Conservation (phyloP, 30 jellyfish, hydroid and myxozoan genomes). For the Sanderia malayensis region DNA sequence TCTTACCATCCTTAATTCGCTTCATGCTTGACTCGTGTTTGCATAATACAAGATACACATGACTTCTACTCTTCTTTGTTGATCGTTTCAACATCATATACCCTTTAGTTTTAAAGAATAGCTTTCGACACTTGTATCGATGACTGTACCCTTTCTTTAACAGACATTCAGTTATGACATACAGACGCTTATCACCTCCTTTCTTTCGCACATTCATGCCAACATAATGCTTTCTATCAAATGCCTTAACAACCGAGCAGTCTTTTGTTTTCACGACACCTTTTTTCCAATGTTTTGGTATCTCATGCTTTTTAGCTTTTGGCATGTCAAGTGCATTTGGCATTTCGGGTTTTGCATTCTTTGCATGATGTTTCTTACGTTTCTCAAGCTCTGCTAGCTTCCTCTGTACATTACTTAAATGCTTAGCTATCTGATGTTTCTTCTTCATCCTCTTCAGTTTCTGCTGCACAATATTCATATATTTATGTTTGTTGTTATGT, state of each 20-base stretch:
- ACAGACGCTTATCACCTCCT: conserved; percentile 14
- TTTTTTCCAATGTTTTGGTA: conserved; percentile 56
- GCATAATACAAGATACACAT: conserved; percentile 27
- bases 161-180: conserved; percentile 46
- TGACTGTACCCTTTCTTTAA: conserved; percentile 2
- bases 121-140: conserved; percentile 31
- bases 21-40: conserved; percentile 8
- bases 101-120: conserved; percentile 42
- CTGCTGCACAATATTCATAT: conserved; percentile 55
- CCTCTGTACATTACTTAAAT: conserved; percentile 37
- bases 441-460: conserved; percentile 32
- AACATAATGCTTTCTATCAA: conserved; percentile 32
- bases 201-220: conserved; percentile 24
- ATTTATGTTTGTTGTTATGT: conserved; percentile 32
- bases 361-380: conserved; percentile 23
- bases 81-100: conserved; percentile 27
- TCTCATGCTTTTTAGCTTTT: conserved; percentile 9
- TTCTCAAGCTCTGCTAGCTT: conserved; percentile 27
- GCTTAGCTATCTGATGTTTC: conserved; percentile 56
- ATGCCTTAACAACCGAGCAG: conserved; percentile 34
- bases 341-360: neutral
- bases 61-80: neutral
- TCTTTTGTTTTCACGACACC: conserved; percentile 26
- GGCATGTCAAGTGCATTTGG: conserved; percentile 24
- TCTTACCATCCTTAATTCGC: neutral